Conservation (phyloP, 2,113 vertebrate genomes). For the Catharus bicknelli region DNA sequence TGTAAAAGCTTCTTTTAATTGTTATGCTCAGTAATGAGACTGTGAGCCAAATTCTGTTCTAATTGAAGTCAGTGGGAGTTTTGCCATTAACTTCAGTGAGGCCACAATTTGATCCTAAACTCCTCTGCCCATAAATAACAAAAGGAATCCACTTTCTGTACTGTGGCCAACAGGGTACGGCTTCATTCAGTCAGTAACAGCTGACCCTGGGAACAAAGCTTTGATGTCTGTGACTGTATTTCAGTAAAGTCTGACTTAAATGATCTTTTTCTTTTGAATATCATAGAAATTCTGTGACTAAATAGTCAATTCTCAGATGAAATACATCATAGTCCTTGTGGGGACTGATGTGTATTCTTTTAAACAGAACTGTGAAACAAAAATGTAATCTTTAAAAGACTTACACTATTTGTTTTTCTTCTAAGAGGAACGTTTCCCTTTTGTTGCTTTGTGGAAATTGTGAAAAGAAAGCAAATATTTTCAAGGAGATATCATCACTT, state of each 20-base stretch:
- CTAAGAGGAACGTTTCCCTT: background rate
- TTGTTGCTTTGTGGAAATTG: background rate
- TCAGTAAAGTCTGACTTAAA: background rate
- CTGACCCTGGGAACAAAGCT: background rate
- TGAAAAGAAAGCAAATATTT: background rate
- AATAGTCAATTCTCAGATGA: background rate
- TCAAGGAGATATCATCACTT: background rate
- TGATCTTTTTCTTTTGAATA: background rate
- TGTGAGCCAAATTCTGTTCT: constrained; percentile 35
- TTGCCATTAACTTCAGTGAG: constrained; percentile 34
- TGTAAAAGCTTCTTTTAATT: constrained; percentile 52
- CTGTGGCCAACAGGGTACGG: background rate
- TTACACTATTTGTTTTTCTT: background rate
- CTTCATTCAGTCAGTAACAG: background rate
- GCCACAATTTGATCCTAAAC: background rate
- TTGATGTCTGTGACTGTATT: background rate
- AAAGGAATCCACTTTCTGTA: constrained; percentile 7
- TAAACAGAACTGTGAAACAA: background rate
- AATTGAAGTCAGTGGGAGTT: constrained; percentile 55
- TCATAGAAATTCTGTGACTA: background rate
- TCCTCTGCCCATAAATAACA: background rate
- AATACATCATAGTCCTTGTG: background rate
- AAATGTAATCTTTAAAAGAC: background rate
- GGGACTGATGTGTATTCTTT: background rate
- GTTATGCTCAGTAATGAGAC: constrained; percentile 21